These are phyloP conservation scores for Chromis chromis DNA, from an alignment of 2,797 vertebrate genomes.

Conservation along the genomic window DNA sequence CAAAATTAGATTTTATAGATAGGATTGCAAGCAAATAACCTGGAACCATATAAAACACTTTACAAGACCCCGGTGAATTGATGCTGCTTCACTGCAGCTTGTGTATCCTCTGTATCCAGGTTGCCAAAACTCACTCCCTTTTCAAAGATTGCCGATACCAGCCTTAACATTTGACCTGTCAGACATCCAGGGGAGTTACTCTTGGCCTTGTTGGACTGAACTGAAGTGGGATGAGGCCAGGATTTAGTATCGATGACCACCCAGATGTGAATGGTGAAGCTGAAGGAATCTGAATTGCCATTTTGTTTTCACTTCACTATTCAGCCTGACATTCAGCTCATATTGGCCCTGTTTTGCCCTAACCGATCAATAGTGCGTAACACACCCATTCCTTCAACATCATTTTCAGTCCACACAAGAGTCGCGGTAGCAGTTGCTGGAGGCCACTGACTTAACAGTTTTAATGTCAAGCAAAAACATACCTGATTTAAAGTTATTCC, in stretches of 20 bases:
- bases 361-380: neutral
- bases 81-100: conserved; percentile 9
- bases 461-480: neutral
- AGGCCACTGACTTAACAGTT: neutral
- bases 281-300: conserved; percentile 6
- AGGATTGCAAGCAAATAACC: conserved; percentile 1
- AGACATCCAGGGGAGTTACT: conserved; percentile 31
- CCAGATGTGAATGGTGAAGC: conserved; percentile 29
- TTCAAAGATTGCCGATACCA: conserved; percentile 17
- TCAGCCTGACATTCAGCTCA: conserved; percentile 12
- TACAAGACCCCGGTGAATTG: neutral
- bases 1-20: conserved; percentile 1
- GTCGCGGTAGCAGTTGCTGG: neutral
- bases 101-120: no score
- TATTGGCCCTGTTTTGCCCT: neutral
- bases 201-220: conserved; percentile 17
- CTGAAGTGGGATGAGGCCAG: conserved; percentile 19
- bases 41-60: neutral
- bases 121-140: conserved; percentile 10
- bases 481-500: neutral
- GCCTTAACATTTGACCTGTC: conserved; percentile 48
- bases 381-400: no score
- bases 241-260: conserved; percentile 23
- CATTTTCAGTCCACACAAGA: neutral
- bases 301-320: conserved; percentile 24